Evolutionary conservation across 1,140 invertebrate species (phyloP).

Genomic region (Mesaphorura yosii): DNA sequence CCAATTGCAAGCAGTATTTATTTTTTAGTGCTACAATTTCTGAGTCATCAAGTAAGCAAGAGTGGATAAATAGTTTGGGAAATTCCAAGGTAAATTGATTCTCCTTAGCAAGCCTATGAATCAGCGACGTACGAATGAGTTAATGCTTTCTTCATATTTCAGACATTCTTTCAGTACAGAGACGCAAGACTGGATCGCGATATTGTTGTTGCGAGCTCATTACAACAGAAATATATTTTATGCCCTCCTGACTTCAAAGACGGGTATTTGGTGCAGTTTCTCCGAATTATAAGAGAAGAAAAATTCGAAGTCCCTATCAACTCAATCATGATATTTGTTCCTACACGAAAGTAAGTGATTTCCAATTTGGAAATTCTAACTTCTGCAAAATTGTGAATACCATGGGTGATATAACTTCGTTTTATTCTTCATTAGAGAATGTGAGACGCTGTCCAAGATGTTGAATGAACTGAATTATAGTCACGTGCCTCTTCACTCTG

Average conservation of each 20-base stretch:
- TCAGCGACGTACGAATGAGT: no score
- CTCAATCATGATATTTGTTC: conserved; percentile 84
- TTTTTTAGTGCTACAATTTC: conserved; percentile 96
- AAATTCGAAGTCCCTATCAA: conserved; percentile 42
- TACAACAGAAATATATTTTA: conserved; percentile 72
- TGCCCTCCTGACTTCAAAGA: conserved; percentile 82
- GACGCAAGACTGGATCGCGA: neutral
- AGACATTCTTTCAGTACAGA: conserved; percentile 18
- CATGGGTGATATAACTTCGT: neutral
- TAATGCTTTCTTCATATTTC: conserved; percentile 41
- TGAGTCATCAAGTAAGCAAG: conserved; percentile 51
- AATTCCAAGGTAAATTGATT: neutral
- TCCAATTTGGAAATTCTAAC: no score
- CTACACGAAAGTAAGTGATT: conserved; percentile 78
- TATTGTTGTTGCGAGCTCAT: conserved; percentile 48
- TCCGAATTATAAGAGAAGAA: conserved; percentile 61
- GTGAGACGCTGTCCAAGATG: conserved; percentile 72
- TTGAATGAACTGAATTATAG: conserved; percentile 72
- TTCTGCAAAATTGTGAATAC: neutral
- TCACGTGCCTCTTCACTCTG: conserved; percentile 75
- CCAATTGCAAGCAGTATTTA: conserved; percentile 68
- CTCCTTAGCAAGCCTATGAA: no score
- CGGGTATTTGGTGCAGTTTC: conserved; percentile 79
- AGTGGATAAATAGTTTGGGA: no score
- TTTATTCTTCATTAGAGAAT: conserved; percentile 47